phyloP scores from a whole-genome alignment of 2,888 invertebrate genomes.

The Caenorhabditis wallacei region DNA sequence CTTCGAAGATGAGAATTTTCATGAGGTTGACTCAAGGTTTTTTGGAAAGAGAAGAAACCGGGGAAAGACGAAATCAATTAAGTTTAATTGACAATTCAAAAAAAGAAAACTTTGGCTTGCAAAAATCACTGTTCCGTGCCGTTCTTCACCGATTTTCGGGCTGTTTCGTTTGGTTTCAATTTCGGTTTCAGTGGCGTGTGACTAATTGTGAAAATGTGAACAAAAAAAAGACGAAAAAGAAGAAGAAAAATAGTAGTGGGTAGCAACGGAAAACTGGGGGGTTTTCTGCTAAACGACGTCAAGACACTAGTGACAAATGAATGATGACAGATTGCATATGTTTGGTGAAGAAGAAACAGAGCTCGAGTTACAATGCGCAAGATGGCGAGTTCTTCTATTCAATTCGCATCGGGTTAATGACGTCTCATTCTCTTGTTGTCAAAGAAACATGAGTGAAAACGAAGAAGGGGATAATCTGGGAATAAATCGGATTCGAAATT shows the following conservation, averaged over 20 bases:
- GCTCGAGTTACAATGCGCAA: slow-evolving; percentile 63
- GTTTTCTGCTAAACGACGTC: slow-evolving; percentile 21
- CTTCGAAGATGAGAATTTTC: background rate
- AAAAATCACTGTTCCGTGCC: slow-evolving; percentile 53
- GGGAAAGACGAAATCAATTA: too few species aligned
- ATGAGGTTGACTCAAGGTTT: background rate
- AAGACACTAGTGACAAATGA: slow-evolving; percentile 49
- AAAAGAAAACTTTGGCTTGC: background rate
- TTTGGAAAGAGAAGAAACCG: background rate
- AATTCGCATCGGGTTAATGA: slow-evolving; percentile 41
- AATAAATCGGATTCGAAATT: slow-evolving; percentile 18
- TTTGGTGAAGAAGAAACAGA: slow-evolving; percentile 46
- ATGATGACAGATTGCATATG: slow-evolving; percentile 61
- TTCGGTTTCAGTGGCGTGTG: slow-evolving; percentile 46
- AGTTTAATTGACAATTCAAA: background rate
- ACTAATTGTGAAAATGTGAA: slow-evolving; percentile 38
- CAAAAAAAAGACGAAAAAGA: background rate
- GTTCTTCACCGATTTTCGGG: slow-evolving; percentile 22
- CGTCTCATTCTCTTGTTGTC: slow-evolving; percentile 24
- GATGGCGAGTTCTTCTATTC: slow-evolving; percentile 43
- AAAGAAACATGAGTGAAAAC: slow-evolving; percentile 16
- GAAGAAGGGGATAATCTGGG: background rate
- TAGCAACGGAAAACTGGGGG: slow-evolving; percentile 25
- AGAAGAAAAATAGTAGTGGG: slow-evolving; percentile 10
- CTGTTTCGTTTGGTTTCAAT: slow-evolving; percentile 23